A percentile compares a stretch with the other conserved stretches of the same genome.
These are phyloP conservation scores for Brienomyrus longianalis DNA, from an alignment of 2,113 vertebrate species.

Conservation along the genomic window DNA sequence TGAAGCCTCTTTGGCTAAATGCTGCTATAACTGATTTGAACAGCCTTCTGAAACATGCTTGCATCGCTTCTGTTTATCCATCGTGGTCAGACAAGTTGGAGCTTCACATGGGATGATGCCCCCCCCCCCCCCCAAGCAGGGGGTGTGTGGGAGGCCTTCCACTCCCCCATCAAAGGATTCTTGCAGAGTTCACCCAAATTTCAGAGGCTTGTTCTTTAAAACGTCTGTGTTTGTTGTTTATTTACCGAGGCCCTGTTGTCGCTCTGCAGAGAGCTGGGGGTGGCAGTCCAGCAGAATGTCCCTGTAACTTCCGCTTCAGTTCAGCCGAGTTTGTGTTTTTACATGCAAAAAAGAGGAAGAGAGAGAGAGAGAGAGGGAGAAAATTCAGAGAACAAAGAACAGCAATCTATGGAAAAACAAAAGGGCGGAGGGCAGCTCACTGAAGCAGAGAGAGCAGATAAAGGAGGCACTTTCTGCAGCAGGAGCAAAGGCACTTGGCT, in stretches of 20 bases:
- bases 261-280: slow-evolving; percentile 23
- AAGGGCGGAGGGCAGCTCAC: slow-evolving; percentile 75
- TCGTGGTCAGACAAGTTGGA: background rate
- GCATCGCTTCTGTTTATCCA: background rate
- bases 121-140: background rate
- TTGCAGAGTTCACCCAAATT: slow-evolving; percentile 40
- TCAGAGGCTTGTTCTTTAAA: slow-evolving; percentile 32
- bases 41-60: background rate
- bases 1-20: slow-evolving; percentile 1
- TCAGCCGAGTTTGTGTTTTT: slow-evolving; percentile 44
- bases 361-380: slow-evolving; percentile 36
- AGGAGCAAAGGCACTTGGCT: slow-evolving; percentile 75
- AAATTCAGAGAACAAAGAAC: slow-evolving; percentile 74
- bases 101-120: background rate
- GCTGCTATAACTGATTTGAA: background rate
- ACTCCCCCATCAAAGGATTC: slow-evolving; percentile 27
- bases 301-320: slow-evolving; percentile 42
- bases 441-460: slow-evolving; percentile 86
- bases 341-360: slow-evolving; percentile 31
- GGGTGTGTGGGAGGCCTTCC: slow-evolving; percentile 27
- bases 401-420: slow-evolving; percentile 89
- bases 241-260: slow-evolving; percentile 27
- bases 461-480: slow-evolving; percentile 82
- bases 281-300: slow-evolving; percentile 38
- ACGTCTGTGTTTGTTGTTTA: slow-evolving; percentile 46